Evolutionary conservation across 2,113 vertebrate genomes (phyloP), one percentile per base, ranked within the genome.

Genomic region (Lepisosteus osseus): DNA sequence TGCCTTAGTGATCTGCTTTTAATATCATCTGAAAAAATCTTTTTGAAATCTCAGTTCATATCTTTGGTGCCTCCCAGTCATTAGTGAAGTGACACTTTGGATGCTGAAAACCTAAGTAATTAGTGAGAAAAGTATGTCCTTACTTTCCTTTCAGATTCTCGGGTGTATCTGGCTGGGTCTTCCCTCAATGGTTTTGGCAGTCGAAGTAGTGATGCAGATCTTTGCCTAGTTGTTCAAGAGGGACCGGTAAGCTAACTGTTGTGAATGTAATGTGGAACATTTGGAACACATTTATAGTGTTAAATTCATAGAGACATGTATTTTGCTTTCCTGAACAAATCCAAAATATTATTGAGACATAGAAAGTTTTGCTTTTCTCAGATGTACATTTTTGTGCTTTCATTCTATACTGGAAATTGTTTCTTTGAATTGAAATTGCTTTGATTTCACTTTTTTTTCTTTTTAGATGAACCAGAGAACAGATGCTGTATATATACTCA

Each of bases 161-260:
- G 89, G 67, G 91, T 99, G 3, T 97, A 93, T 82, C 79, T 99
- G 85, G 95, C 96, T 78, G 97, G 97, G 0, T 99, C 97, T 0
- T 93, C 96, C 13, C 87, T 99, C 78, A 99, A 94, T 80, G 97
- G 95, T 17, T 94, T 99, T 89, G 96, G 94, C 68, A 94, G 92
- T 78, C 90, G 92, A 61, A 95, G 74, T 83, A 99, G 97, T 79
- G 97, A 99, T 82, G 96, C 94, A 73, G 97, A 99, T 76, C 86
- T 99, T 77, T 99, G 97, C 81, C 86, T 98, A 2, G 91, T 99
- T 76, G 42, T 97, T 79, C 92, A 93, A 80, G 91, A 90, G 54
- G 90, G 87, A 69, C 88, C 88, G 66, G 97, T 99, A 90, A 93
- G 94, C 93, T 74, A 63, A 62, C 71, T 45, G 14, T 4, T n/a